Conservation (phyloP, 2,888 invertebrate species). For the Dioctria linearis region DNA sequence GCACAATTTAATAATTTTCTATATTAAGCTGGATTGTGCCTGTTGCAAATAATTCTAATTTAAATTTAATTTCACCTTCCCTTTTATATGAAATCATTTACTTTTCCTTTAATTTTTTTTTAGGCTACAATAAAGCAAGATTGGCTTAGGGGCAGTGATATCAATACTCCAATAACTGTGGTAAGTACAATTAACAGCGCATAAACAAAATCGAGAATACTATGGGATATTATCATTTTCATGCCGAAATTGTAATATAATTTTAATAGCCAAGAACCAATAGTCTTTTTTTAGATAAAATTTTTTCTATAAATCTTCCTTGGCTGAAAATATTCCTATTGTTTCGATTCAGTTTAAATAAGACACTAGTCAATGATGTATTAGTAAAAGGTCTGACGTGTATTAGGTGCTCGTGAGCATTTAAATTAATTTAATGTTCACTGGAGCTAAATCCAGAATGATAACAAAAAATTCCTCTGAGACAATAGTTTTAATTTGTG, state of each 20-base stretch:
- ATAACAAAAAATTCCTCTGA: slow-evolving; percentile 11
- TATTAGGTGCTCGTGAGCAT: slow-evolving; percentile 1
- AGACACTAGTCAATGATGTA: slow-evolving; percentile 22
- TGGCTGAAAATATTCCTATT: too few relatives aligned
- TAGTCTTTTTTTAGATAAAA: too few relatives aligned
- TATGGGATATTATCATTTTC: not conserved
- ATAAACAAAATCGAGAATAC: not conserved
- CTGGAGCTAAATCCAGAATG: slow-evolving; percentile 17
- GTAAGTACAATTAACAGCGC: slow-evolving; percentile 10
- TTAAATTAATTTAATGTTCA: slow-evolving; percentile 20
- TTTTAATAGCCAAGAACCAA: too few relatives aligned
- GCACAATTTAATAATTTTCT: too few relatives aligned
- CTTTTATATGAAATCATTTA: too few relatives aligned
- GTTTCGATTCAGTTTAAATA: too few relatives aligned
- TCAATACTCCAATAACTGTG: slow-evolving; percentile 21
- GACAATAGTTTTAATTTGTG: slow-evolving; percentile 4
- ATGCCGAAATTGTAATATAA: not conserved
- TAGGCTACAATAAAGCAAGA: slow-evolving; percentile 34
- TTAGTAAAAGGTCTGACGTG: slow-evolving; percentile 49
- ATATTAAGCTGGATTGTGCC: too few relatives aligned
- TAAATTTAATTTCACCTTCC: too few relatives aligned
- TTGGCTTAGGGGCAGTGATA: slow-evolving; percentile 17
- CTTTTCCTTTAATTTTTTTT: not conserved
- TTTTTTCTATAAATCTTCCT: too few relatives aligned
- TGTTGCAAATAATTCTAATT: too few relatives aligned